Percentiles rank a stretch among this genome's conserved stretches.
Evolutionary conservation across 2,888 invertebrate species (phyloP).

Genomic region (Ophioninae sp.): DNA sequence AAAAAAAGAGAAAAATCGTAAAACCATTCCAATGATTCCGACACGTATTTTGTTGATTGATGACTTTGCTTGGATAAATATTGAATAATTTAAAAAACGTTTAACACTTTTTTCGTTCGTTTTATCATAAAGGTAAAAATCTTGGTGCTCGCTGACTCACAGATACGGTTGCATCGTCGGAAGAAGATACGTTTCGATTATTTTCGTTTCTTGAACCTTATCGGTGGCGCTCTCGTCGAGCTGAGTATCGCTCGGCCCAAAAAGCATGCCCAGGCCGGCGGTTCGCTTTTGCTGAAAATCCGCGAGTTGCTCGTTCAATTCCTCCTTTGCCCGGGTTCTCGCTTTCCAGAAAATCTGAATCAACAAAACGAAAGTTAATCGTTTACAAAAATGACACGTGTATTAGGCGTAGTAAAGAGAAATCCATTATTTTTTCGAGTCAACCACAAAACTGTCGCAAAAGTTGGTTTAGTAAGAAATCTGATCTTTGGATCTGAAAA

Average conservation of each 20-base stretch:
- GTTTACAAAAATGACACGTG: neutral
- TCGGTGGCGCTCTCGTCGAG: conserved; percentile 91
- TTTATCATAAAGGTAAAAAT: neutral
- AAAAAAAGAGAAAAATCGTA: conserved; percentile 7
- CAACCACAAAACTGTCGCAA: too few species aligned
- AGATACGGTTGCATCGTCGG: conserved; percentile 87
- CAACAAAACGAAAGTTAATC: conserved; percentile 41
- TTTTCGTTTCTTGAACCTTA: conserved; percentile 88
- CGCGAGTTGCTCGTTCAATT: conserved; percentile 89
- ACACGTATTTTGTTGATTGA: neutral
- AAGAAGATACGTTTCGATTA: conserved; percentile 88
- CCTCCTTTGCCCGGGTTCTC: conserved; percentile 90
- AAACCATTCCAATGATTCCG: neutral
- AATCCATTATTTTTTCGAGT: too few species aligned
- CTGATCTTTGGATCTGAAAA: too few species aligned
- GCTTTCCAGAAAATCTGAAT: conserved; percentile 91
- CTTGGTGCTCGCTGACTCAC: conserved; percentile 80
- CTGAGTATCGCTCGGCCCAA: conserved; percentile 92
- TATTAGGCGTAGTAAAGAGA: too few species aligned
- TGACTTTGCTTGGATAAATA: neutral
- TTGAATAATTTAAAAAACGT: conserved; percentile 5
- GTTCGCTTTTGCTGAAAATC: conserved; percentile 95
- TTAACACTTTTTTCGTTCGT: neutral
- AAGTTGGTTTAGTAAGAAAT: too few species aligned
- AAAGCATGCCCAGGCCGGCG: conserved; percentile 93